These are phyloP conservation scores for Meteorus colon DNA, from an alignment of 2,888 invertebrate species.

Conservation along the genomic window DNA sequence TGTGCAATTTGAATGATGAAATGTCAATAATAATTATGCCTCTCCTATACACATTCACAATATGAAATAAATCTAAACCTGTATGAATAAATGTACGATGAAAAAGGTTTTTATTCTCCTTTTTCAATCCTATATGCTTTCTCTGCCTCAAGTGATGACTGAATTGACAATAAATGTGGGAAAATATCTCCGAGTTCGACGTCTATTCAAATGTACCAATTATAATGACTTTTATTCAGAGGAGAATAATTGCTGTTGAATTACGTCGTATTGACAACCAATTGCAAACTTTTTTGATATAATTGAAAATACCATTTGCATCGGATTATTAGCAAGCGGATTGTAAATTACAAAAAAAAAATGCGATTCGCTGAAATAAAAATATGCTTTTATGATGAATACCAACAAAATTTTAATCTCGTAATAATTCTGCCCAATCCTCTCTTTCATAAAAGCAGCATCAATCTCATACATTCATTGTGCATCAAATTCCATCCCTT, in stretches of 20 bases:
- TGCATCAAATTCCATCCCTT: background rate
- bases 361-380: background rate
- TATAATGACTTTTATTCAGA: no score
- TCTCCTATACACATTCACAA: constrained; percentile 18
- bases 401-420: background rate
- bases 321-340: no score
- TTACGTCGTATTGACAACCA: no score
- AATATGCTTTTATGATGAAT: background rate
- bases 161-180: constrained; percentile 4
- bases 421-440: background rate
- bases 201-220: background rate
- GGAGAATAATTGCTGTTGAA: no score
- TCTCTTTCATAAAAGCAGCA: background rate
- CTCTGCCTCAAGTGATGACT: constrained; percentile 35
- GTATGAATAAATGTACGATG: no score
- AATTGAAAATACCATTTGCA: no score
- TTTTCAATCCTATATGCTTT: constrained; percentile 23
- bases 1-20: constrained; percentile 43
- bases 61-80: no score
- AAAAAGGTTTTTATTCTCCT: constrained; percentile 26
- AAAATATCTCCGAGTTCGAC: background rate
- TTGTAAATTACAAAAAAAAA: no score
- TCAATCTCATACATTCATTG: background rate
- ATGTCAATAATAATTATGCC: constrained; percentile 35
- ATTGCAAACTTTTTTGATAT: no score